Percentiles rank a stretch among this genome's conserved stretches.
phyloP scores from a whole-genome alignment of 2,113 vertebrate genomes.

The Tyto alba region DNA sequence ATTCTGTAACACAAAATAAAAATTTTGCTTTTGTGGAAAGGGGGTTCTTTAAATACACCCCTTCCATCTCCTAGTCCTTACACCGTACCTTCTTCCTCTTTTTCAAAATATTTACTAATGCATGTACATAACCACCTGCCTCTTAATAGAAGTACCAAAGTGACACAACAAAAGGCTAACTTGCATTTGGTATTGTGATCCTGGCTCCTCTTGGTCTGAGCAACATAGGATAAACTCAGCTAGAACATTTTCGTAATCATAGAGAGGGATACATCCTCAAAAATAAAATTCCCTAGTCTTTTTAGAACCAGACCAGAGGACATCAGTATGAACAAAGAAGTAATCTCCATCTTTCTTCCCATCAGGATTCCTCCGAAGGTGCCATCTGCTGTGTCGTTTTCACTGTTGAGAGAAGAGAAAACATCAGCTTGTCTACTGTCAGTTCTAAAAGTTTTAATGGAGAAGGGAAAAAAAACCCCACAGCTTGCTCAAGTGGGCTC shows the following conservation, averaged over 20 bases:
- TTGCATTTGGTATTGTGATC: background rate
- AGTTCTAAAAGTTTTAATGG: background rate
- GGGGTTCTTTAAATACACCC: background rate
- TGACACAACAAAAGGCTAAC: background rate
- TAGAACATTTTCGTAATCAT: background rate
- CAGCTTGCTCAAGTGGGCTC: background rate
- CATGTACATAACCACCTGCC: background rate
- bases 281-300: background rate
- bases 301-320: slow-evolving; percentile 17
- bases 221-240: background rate
- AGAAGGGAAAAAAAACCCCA: background rate
- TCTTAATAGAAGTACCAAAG: slow-evolving; percentile 5
- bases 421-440: background rate
- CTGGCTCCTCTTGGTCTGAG: background rate
- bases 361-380: background rate
- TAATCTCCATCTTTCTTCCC: background rate
- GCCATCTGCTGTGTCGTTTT: background rate
- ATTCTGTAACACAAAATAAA: background rate
- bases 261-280: background rate
- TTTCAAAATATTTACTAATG: background rate
- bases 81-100: background rate
- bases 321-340: background rate
- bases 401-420: slow-evolving; percentile 67
- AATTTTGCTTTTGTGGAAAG: background rate
- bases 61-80: background rate